Conservation (phyloP, 2,113 vertebrate species). For the Zapornia atra region DNA sequence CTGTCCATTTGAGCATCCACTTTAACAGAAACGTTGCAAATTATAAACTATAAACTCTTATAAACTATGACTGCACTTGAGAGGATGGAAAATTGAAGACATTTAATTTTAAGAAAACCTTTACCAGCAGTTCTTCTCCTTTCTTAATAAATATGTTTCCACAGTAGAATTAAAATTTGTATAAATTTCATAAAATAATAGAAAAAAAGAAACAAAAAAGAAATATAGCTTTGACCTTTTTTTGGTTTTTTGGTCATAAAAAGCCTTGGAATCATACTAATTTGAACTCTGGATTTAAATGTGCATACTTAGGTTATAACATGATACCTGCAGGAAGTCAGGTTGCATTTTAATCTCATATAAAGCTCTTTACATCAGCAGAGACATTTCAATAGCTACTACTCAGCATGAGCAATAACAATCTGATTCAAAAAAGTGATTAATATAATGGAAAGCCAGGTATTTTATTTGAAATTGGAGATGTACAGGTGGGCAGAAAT, state of each 20-base stretch:
- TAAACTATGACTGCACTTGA: slow-evolving; percentile 52
- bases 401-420: neutral
- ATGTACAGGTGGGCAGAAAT: neutral
- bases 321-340: neutral
- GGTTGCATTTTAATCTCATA: neutral
- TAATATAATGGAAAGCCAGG: neutral
- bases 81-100: slow-evolving; percentile 71
- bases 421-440: neutral
- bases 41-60: slow-evolving; percentile 58
- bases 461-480: neutral
- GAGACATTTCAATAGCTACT: neutral
- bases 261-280: neutral
- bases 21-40: neutral
- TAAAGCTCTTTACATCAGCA: neutral
- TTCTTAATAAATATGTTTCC: neutral
- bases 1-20: neutral
- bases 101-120: slow-evolving; percentile 75
- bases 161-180: too few relatives aligned
- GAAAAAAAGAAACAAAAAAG: neutral
- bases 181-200: too few relatives aligned
- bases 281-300: neutral
- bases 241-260: neutral
- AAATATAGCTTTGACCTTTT: neutral
- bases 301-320: neutral
- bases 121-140: accelerated